Percentiles rank a stretch among this genome's conserved stretches.
Evolutionary conservation across 2,888 invertebrate genomes (phyloP).

Genomic region (Andrena camellia): DNA sequence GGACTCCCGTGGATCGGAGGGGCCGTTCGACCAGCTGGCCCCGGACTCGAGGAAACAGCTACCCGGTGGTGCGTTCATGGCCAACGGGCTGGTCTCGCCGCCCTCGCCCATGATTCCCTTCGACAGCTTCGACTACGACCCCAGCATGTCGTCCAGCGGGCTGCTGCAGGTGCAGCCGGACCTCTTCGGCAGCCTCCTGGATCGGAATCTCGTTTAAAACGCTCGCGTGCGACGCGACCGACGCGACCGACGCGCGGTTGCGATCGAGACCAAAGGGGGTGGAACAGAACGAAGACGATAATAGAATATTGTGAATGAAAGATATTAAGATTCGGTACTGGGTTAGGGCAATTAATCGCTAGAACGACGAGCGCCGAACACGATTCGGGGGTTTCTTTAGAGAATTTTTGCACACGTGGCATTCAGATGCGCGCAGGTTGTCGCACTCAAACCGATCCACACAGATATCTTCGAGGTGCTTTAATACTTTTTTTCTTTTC

Average conservation of each 20-base stretch:
- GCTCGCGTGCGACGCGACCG: not conserved
- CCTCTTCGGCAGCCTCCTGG: slow-evolving; percentile 59
- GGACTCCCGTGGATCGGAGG: slow-evolving; percentile 9
- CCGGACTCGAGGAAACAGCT: slow-evolving; percentile 62
- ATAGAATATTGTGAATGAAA: not conserved
- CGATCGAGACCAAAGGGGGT: not conserved
- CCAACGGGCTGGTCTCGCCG: slow-evolving; percentile 48
- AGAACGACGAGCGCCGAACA: not conserved
- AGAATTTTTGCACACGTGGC: slow-evolving; percentile 2
- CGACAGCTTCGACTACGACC: slow-evolving; percentile 70
- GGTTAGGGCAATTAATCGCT: slow-evolving; percentile 12
- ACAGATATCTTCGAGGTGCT: too few species aligned
- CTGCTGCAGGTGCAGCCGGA: slow-evolving; percentile 63
- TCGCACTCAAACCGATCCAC: too few species aligned
- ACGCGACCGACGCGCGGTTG: too few species aligned
- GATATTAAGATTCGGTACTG: slow-evolving; percentile 5
- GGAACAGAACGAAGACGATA: not conserved
- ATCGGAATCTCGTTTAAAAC: slow-evolving; percentile 64
- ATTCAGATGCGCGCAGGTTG: slow-evolving; percentile 11
- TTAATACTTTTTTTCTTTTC: too few species aligned
- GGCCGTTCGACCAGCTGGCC: slow-evolving; percentile 59
- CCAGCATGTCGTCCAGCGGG: slow-evolving; percentile 41
- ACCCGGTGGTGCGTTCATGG: slow-evolving; percentile 44
- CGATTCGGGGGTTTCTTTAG: not conserved
- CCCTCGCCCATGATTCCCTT: slow-evolving; percentile 60